phyloP scores from a whole-genome alignment of 2,888 invertebrate species.

The Yponomeuta evonymella region DNA sequence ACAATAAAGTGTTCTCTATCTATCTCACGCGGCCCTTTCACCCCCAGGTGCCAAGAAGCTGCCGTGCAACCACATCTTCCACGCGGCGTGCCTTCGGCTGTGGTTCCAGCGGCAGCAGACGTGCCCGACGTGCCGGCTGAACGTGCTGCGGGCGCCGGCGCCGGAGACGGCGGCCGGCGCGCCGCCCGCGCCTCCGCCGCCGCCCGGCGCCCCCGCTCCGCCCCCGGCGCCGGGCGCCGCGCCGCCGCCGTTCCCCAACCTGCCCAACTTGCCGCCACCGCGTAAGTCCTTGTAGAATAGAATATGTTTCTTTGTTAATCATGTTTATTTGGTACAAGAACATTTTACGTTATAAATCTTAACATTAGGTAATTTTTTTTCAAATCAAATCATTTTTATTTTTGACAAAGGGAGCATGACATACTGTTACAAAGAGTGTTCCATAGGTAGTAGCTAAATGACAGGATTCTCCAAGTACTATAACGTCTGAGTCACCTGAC shows the following conservation, averaged over 20 bases:
- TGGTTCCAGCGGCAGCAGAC: constrained; percentile 99
- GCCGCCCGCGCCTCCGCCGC: constrained; percentile 28
- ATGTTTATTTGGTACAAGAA: too few species aligned
- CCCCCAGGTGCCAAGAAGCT: constrained; percentile 89
- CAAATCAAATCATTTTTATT: too few species aligned
- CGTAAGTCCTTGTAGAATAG: background rate
- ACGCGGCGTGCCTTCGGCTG: constrained; percentile 96
- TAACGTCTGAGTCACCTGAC: too few species aligned
- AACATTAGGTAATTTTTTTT: too few species aligned
- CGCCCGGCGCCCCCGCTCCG: constrained; percentile 28
- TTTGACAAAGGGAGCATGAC: too few species aligned
- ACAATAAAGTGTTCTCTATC: background rate
- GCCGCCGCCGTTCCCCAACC: constrained; percentile 56
- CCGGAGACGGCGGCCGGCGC: constrained; percentile 37
- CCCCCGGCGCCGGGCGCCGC: constrained; percentile 26
- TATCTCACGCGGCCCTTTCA: background rate
- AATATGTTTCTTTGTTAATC: too few species aligned
- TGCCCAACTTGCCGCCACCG: constrained; percentile 27
- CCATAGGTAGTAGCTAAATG: too few species aligned
- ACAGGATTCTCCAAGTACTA: too few species aligned
- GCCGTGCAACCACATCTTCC: constrained; percentile 99
- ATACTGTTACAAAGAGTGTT: too few species aligned
- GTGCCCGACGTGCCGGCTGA: constrained; percentile 97
- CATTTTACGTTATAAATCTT: too few species aligned
- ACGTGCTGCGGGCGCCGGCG: constrained; percentile 79